Evolutionary conservation across 2,888 invertebrate genomes (phyloP).

Genomic region (Tubulanus polymorphus): DNA sequence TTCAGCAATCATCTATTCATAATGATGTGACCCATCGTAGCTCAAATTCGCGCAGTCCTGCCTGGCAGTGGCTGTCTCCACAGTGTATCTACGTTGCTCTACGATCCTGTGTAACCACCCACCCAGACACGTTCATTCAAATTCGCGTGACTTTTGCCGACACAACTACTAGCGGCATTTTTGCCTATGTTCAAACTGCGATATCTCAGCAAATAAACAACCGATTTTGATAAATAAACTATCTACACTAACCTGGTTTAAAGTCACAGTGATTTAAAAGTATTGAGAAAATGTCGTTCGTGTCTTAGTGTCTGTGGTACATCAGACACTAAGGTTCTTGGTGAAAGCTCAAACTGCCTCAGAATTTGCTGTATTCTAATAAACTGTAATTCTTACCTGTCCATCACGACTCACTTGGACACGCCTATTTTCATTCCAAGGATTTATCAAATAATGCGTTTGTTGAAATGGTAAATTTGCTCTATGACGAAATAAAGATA

Average conservation of each 20-base stretch:
- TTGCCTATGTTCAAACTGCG: no score
- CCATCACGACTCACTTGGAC: constrained; percentile 62
- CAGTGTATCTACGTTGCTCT: no score
- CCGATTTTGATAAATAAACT: no score
- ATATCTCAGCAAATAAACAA: no score
- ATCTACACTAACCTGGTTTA: no score
- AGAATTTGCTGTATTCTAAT: neutral
- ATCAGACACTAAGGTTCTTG: no score
- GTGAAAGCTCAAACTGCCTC: neutral
- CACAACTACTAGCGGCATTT: no score
- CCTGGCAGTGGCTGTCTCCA: no score
- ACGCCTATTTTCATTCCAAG: constrained; percentile 60
- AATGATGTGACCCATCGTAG: neutral
- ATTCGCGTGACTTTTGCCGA: no score
- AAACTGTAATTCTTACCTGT: constrained; percentile 51
- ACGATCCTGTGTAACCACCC: no score
- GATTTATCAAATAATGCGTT: constrained; percentile 59
- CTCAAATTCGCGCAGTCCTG: no score
- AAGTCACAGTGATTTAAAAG: no score
- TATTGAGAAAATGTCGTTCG: neutral
- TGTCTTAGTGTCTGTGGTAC: neutral
- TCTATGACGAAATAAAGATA: constrained; percentile 28
- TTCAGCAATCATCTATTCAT: neutral
- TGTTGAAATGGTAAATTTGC: constrained; percentile 55
- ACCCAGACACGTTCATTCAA: neutral